Percentiles rank a stretch among this genome's conserved stretches.
Conservation (phyloP, 2,888 invertebrate genomes). For the Nineta flava region DNA sequence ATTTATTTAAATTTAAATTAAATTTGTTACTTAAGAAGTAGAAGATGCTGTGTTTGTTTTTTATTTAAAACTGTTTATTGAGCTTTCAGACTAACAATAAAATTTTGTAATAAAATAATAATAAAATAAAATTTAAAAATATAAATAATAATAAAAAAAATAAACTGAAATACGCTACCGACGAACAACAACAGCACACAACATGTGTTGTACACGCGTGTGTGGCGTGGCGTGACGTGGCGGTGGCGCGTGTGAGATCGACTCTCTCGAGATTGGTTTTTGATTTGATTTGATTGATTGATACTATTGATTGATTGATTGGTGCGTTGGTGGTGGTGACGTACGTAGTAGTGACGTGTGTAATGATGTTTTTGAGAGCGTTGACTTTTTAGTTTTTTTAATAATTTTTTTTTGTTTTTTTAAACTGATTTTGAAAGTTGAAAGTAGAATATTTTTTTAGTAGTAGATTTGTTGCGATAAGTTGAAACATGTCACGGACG, state of each 20-base stretch:
- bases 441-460: background rate
- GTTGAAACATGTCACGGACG: background rate
- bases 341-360: no score
- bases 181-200: background rate
- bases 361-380: background rate
- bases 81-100: no score
- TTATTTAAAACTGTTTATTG: background rate
- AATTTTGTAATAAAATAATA: no score
- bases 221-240: background rate
- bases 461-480: background rate
- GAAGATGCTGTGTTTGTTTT: background rate
- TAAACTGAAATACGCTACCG: conserved; percentile 3
- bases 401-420: conserved; percentile 11
- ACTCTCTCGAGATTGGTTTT: no score
- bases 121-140: background rate
- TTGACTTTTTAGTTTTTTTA: conserved; percentile 9
- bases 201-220: background rate
- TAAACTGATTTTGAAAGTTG: background rate
- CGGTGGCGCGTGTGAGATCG: no score
- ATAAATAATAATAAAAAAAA: background rate
- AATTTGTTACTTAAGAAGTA: background rate
- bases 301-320: no score
- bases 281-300: no score
- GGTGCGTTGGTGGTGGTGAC: no score
- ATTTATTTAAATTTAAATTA: background rate